phyloP scores from a whole-genome alignment of 2,113 vertebrate species.

The Meleagris gallopavo region DNA sequence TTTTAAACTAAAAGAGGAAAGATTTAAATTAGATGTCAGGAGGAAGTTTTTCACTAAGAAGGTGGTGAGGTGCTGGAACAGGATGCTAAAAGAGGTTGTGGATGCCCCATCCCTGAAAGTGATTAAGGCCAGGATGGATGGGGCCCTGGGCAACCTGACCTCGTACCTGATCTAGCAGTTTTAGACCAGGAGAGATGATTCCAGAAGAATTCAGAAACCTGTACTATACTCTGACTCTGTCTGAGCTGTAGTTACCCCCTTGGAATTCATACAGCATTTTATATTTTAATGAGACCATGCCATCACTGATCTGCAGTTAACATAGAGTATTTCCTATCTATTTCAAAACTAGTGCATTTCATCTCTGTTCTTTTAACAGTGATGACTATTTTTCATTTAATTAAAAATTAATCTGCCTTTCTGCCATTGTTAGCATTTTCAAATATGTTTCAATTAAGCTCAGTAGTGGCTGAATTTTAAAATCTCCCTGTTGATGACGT shows the following conservation, averaged over 20 bases:
- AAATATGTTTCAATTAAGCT: conserved; percentile 5
- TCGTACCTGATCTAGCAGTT: no score
- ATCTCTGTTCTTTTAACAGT: not conserved
- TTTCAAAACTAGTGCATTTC: not conserved
- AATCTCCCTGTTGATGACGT: not conserved
- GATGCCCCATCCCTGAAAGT: no score
- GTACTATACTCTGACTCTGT: not conserved
- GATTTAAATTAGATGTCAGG: no score
- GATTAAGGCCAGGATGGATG: no score
- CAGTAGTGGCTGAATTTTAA: not conserved
- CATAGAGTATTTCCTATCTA: not conserved
- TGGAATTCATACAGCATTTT: conserved; percentile 30
- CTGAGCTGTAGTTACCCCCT: not conserved
- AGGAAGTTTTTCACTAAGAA: no score
- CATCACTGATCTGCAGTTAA: conserved; percentile 17
- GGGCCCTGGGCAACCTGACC: no score
- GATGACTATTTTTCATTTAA: not conserved
- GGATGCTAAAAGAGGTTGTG: no score
- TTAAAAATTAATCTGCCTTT: conserved; percentile 41
- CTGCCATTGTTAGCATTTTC: not conserved
- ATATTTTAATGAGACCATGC: conserved; percentile 36
- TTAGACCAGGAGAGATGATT: not conserved
- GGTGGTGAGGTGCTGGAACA: no score
- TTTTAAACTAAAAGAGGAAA: no score
- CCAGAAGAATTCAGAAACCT: conserved; percentile 17